phyloP scores from a whole-genome alignment of 2,113 vertebrate genomes.

The Chroicocephalus ridibundus region DNA sequence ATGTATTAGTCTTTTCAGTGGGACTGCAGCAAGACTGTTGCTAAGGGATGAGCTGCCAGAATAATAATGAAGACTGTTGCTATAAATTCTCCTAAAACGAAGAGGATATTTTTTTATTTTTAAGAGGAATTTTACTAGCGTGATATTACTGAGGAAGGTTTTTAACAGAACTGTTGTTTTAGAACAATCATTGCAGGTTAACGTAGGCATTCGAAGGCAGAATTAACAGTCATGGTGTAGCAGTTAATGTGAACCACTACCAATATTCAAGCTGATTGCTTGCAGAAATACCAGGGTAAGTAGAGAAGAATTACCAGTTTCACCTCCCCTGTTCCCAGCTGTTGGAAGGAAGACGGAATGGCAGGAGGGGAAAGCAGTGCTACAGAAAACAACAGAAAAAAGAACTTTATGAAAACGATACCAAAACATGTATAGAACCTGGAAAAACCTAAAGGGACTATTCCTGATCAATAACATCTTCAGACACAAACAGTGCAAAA shows the following conservation, averaged over 20 bases:
- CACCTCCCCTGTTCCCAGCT: background rate
- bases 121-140: background rate
- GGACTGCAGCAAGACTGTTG: background rate
- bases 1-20: background rate
- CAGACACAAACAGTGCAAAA: background rate
- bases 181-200: background rate
- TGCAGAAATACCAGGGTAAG: background rate
- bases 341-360: background rate
- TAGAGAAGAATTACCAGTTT: background rate
- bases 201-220: background rate
- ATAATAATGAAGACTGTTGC: background rate
- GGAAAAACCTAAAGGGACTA: background rate
- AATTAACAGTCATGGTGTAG: background rate
- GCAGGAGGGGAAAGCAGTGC: background rate
- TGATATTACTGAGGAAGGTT: background rate
- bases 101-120: background rate
- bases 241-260: background rate
- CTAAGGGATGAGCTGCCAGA: constrained; percentile 5
- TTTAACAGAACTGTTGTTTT: background rate
- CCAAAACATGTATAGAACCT: background rate
- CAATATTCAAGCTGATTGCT: background rate
- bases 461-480: background rate
- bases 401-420: background rate
- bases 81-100: background rate
- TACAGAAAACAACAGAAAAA: background rate